These are phyloP conservation scores for Aurelia sp. DNA, from an alignment of 30 jellyfish, hydroid and myxozoan genomes.

Conservation along the genomic window DNA sequence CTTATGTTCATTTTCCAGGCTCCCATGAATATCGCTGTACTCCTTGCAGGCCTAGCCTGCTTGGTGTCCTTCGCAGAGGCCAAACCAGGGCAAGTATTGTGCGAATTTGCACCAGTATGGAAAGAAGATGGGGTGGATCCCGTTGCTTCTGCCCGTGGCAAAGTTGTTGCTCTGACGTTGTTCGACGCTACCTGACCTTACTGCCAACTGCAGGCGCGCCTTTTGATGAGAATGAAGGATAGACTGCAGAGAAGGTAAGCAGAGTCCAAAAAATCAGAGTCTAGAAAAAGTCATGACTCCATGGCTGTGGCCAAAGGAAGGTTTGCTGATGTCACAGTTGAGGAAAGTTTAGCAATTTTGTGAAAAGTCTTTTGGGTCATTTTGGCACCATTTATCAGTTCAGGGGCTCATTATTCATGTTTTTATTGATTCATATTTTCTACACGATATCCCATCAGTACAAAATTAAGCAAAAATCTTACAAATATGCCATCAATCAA, in stretches of 20 bases:
- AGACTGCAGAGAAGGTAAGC: constrained; percentile 25
- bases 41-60: constrained; percentile 12
- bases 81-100: neutral
- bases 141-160: constrained; percentile 28
- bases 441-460: too few relatives aligned
- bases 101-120: constrained; percentile 23
- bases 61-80: constrained; percentile 17
- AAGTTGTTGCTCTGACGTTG: constrained; percentile 16
- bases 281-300: too few relatives aligned
- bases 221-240: constrained; percentile 30
- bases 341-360: too few relatives aligned
- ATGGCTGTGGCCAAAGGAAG: too few relatives aligned
- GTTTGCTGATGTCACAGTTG: too few relatives aligned
- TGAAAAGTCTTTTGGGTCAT: too few relatives aligned
- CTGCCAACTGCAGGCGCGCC: constrained; percentile 56
- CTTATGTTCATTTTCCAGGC: neutral
- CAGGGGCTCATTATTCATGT: too few relatives aligned
- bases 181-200: constrained; percentile 38
- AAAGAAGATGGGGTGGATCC: constrained; percentile 36
- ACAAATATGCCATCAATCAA: too few relatives aligned
- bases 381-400: too few relatives aligned
- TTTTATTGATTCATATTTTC: too few relatives aligned
- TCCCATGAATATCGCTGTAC: neutral
- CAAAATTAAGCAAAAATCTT: too few relatives aligned
- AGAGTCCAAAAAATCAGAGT: too few relatives aligned